Conservation (phyloP, 2,797 vertebrate genomes). For the Chromobotia macracanthus region DNA sequence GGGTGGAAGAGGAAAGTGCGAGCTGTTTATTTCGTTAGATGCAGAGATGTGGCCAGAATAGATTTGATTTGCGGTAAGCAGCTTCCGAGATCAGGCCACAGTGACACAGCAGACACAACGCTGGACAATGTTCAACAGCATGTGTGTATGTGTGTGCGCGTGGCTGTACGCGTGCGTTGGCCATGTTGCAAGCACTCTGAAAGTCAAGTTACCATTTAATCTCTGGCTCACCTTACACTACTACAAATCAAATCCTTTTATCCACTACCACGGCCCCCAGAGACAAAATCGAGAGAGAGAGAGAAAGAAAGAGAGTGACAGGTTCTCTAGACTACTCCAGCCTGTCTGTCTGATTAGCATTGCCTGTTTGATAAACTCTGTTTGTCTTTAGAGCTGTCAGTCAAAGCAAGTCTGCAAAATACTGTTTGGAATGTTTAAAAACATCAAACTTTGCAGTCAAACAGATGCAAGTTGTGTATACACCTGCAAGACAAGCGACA, state of each 20-base stretch:
- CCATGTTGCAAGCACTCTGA: constrained; percentile 27
- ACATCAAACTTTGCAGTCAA: constrained; percentile 14
- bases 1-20: constrained; percentile 11
- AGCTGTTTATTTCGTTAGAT: constrained; percentile 69
- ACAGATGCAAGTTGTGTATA: constrained; percentile 22
- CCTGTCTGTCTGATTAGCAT: constrained; percentile 37
- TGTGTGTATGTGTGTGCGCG: constrained; percentile 16
- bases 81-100: constrained; percentile 38
- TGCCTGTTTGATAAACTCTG: constrained; percentile 11
- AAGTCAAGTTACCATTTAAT: constrained; percentile 50
- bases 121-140: neutral
- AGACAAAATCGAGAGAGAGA: constrained; percentile 1
- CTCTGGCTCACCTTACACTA: constrained; percentile 46
- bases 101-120: constrained; percentile 30
- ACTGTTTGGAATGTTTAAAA: constrained; percentile 20
- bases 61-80: constrained; percentile 62
- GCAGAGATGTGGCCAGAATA: constrained; percentile 66
- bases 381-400: constrained; percentile 10
- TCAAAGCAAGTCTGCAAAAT: constrained; percentile 1
- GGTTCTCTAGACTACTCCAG: neutral
- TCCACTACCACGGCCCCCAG: constrained; percentile 19
- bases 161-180: neutral
- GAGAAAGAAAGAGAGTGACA: neutral
- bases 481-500: constrained; percentile 9
- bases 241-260: constrained; percentile 53